Percentiles rank a stretch among this genome's conserved stretches.
Conservation (phyloP, 2,797 vertebrate species). For the Rhabdomys pumilio region DNA sequence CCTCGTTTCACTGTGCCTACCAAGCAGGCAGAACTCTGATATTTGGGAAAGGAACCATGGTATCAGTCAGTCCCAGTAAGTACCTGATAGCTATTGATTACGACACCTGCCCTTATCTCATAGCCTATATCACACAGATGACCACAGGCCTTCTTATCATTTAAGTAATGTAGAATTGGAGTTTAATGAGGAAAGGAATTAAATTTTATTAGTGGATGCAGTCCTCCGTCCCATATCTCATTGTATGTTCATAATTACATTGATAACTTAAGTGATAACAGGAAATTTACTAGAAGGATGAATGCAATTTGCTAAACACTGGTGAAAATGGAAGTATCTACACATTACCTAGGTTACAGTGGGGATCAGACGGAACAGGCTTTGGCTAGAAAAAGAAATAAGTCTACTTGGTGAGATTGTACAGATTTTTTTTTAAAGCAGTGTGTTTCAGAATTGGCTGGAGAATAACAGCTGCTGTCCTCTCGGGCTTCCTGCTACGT, state of each 20-base stretch:
- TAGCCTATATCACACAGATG: background rate
- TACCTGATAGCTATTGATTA: conserved; percentile 39
- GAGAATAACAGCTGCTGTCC: conserved; percentile 19
- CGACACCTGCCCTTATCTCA: background rate
- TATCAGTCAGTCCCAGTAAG: conserved; percentile 80
- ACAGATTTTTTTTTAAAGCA: conserved; percentile 58
- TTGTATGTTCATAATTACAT: conserved; percentile 40
- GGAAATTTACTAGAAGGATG: conserved; percentile 25
- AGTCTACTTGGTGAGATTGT: conserved; percentile 50
- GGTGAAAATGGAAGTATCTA: conserved; percentile 52
- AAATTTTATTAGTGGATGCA: conserved; percentile 1
- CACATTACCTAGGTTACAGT: conserved; percentile 22
- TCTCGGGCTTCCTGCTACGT: conserved; percentile 48
- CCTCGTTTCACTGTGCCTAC: conserved; percentile 77
- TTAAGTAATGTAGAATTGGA: background rate
- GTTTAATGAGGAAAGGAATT: conserved; percentile 61
- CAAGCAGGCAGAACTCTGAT: background rate
- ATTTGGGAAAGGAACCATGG: conserved; percentile 78
- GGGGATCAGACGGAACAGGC: background rate
- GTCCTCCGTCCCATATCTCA: background rate
- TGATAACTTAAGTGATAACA: conserved; percentile 41
- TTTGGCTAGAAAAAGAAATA: conserved; percentile 51
- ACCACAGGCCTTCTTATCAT: conserved; percentile 54
- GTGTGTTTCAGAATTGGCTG: conserved; percentile 46
- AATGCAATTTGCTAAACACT: background rate